Conservation (phyloP, 2,888 invertebrate genomes). For the Sipha maydis region DNA sequence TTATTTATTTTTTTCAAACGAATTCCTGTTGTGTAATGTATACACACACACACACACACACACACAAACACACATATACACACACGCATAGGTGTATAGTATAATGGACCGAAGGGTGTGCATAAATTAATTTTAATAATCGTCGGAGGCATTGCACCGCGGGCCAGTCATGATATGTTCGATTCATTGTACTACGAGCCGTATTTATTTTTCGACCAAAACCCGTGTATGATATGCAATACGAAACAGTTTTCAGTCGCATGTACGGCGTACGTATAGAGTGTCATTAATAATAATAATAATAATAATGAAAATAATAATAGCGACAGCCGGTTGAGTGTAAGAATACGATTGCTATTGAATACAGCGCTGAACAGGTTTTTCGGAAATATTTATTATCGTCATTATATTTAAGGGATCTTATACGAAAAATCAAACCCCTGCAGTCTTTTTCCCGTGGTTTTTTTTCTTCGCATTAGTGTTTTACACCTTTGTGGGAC, state of each 20-base stretch:
- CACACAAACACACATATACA: too few relatives aligned
- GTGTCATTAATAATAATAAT: background rate
- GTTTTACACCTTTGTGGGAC: background rate
- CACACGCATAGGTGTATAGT: background rate
- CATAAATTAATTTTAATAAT: constrained; percentile 26
- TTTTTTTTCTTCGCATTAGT: background rate
- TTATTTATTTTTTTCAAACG: background rate
- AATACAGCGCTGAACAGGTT: background rate
- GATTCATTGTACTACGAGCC: background rate
- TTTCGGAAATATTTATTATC: background rate
- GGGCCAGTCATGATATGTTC: background rate
- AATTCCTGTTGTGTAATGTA: background rate
- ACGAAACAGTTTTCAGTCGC: background rate
- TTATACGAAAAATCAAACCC: background rate
- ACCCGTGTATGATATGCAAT: background rate
- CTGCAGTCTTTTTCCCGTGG: background rate
- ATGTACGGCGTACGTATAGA: background rate
- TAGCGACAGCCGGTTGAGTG: background rate
- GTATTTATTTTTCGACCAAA: background rate
- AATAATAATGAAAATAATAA: background rate
- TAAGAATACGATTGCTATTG: background rate
- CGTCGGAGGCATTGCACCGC: background rate
- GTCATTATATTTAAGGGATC: background rate
- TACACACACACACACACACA: background rate
- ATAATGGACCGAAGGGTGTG: background rate